phyloP scores from a whole-genome alignment of 2,888 invertebrate genomes.

The Electrophaes corylata region DNA sequence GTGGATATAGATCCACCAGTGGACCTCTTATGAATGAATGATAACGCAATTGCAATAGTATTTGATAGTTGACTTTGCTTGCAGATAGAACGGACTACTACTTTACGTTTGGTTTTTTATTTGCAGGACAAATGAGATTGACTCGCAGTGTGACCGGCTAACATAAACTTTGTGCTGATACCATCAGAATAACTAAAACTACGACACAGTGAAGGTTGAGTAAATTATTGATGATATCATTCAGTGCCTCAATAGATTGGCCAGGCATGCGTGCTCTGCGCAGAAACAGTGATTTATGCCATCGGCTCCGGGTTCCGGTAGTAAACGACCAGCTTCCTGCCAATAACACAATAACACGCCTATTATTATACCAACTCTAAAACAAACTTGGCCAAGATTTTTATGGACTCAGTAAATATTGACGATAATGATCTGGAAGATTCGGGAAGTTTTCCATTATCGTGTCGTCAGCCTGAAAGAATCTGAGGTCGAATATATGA shows the following conservation, averaged over 20 bases:
- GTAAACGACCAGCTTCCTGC: conserved; percentile 42
- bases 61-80: no score
- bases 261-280: not conserved
- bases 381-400: conserved; percentile 30
- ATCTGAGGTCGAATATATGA: not conserved
- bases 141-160: no score
- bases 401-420: conserved; percentile 29
- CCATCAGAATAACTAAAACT: no score
- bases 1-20: no score
- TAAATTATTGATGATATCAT: conserved; percentile 5
- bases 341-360: conserved; percentile 43
- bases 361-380: conserved; percentile 15
- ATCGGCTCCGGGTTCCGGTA: conserved; percentile 36
- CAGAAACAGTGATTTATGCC: conserved; percentile 42
- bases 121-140: no score
- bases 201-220: not conserved
- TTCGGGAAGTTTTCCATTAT: conserved; percentile 25
- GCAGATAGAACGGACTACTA: no score
- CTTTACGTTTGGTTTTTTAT: no score
- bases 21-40: no score
- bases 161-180: no score
- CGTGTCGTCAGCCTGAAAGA: conserved; percentile 8
- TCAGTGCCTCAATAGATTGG: conserved; percentile 4
- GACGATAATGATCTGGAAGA: conserved; percentile 26
- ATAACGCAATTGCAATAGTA: no score